These are phyloP conservation scores for Cirrhinus molitorella DNA, from an alignment of 2,797 vertebrate genomes.

Conservation along the genomic window DNA sequence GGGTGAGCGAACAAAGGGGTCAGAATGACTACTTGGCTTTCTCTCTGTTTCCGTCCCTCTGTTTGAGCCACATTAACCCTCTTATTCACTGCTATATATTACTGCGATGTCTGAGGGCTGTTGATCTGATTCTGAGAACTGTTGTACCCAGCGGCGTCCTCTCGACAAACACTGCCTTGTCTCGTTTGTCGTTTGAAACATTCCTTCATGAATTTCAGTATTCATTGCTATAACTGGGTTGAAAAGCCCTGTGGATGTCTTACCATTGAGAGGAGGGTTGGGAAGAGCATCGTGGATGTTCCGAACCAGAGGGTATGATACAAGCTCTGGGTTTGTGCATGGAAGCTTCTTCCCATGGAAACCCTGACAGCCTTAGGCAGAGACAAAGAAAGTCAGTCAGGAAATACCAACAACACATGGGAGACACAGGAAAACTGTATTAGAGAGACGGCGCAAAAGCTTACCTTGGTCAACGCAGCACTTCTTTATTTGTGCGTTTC, in stretches of 20 bases:
- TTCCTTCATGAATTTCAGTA: constrained; percentile 48
- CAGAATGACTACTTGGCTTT: constrained; percentile 32
- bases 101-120: constrained; percentile 27
- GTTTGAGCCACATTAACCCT: constrained; percentile 36
- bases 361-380: constrained; percentile 69
- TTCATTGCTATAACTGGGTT: constrained; percentile 39
- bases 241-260: constrained; percentile 13
- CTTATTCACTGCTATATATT: constrained; percentile 40
- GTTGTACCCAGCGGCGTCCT: constrained; percentile 37
- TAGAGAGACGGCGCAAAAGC: neutral
- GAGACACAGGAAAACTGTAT: constrained; percentile 17
- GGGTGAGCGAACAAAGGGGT: constrained; percentile 25
- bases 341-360: constrained; percentile 75
- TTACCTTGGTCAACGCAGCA: constrained; percentile 78
- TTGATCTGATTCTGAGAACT: constrained; percentile 45
- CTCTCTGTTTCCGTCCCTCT: constrained; percentile 16
- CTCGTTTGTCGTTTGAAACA: constrained; percentile 39
- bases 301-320: constrained; percentile 78
- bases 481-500: constrained; percentile 72
- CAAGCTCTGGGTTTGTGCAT: constrained; percentile 69
- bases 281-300: constrained; percentile 73
- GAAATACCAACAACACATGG: constrained; percentile 2
- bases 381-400: constrained; percentile 38
- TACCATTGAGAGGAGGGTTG: constrained; percentile 81
- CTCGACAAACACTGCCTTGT: constrained; percentile 56